Conservation (phyloP, 2,888 invertebrate species). For the Drosophila hamatofila region DNA sequence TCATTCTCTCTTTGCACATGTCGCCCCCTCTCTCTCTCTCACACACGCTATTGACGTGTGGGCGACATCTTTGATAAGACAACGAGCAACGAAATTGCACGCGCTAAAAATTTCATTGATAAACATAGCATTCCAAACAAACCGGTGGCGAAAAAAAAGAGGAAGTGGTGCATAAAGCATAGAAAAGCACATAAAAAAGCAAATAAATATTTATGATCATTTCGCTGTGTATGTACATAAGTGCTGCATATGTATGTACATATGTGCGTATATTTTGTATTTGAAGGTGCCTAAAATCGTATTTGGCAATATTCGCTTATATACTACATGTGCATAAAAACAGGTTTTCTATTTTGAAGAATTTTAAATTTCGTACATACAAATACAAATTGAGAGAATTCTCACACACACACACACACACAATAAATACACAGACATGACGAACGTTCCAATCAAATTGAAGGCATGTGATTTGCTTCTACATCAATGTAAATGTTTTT, state of each 20-base stretch:
- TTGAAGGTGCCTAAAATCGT: not conserved
- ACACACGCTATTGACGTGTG: slow-evolving; percentile 16
- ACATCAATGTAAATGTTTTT: slow-evolving; percentile 33
- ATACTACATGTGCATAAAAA: slow-evolving; percentile 11
- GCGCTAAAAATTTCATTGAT: slow-evolving; percentile 64
- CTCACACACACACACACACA: not conserved
- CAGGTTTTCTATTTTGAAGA: slow-evolving; percentile 13
- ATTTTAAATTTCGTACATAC: slow-evolving; percentile 6
- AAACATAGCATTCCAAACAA: slow-evolving; percentile 34
- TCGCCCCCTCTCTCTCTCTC: not conserved
- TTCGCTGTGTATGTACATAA: not conserved
- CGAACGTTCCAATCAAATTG: slow-evolving; percentile 39
- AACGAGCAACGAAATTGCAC: slow-evolving; percentile 56
- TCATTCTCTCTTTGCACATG: slow-evolving; percentile 1
- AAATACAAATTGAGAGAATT: slow-evolving; percentile 14
- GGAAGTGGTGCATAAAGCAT: slow-evolving; percentile 68
- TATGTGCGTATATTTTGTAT: not conserved
- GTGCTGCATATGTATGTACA: not conserved
- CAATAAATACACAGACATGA: slow-evolving; percentile 4
- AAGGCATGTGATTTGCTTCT: slow-evolving; percentile 36
- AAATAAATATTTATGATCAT: slow-evolving; percentile 34
- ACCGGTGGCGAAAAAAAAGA: slow-evolving; percentile 30
- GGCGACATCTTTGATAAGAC: slow-evolving; percentile 44
- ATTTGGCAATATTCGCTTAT: slow-evolving; percentile 25
- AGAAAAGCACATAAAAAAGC: slow-evolving; percentile 25